Percentiles rank a stretch among this genome's conserved stretches.
These are phyloP conservation scores for Trichoplusia ni DNA, from an alignment of 1,140 invertebrate species.

Conservation along the genomic window DNA sequence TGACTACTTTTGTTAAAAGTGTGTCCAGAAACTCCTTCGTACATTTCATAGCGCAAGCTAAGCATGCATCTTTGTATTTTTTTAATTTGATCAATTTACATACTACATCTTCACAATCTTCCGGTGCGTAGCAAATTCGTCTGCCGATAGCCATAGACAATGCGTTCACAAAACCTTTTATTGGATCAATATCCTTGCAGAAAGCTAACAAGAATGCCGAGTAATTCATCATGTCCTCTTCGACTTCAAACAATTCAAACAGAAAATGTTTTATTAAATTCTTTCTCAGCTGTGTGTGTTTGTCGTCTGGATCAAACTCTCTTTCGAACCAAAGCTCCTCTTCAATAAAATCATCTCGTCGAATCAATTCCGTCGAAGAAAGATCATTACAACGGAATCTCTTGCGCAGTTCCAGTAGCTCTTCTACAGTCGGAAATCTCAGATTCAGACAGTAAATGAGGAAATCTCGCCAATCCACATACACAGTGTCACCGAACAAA, in stretches of 20 bases:
- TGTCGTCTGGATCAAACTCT: constrained; percentile 55
- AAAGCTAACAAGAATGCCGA: constrained; percentile 83
- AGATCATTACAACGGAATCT: constrained; percentile 74
- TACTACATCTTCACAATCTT: constrained; percentile 75
- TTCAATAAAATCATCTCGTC: constrained; percentile 63
- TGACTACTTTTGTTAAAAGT: constrained; percentile 61
- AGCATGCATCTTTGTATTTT: constrained; percentile 62
- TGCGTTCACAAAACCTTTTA: constrained; percentile 82
- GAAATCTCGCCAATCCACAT: constrained; percentile 85
- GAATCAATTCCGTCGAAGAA: constrained; percentile 68
- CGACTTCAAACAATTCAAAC: constrained; percentile 79
- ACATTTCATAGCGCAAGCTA: constrained; percentile 62
- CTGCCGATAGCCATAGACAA: constrained; percentile 81
- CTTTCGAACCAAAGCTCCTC: constrained; percentile 83
- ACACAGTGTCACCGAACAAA: constrained; percentile 79
- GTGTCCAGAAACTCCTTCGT: constrained; percentile 59
- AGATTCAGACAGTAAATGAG: constrained; percentile 82
- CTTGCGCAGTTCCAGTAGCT: constrained; percentile 77
- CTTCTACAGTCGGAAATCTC: constrained; percentile 75
- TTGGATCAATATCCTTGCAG: constrained; percentile 81
- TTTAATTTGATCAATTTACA: constrained; percentile 67
- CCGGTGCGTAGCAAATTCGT: constrained; percentile 71
- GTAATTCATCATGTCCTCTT: constrained; percentile 81
- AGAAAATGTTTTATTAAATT: constrained; percentile 80
- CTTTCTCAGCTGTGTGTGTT: constrained; percentile 55